Base-by-base conservation (phyloP, 1,140 invertebrate genomes). In the Leptopilina boulardi region DNA sequence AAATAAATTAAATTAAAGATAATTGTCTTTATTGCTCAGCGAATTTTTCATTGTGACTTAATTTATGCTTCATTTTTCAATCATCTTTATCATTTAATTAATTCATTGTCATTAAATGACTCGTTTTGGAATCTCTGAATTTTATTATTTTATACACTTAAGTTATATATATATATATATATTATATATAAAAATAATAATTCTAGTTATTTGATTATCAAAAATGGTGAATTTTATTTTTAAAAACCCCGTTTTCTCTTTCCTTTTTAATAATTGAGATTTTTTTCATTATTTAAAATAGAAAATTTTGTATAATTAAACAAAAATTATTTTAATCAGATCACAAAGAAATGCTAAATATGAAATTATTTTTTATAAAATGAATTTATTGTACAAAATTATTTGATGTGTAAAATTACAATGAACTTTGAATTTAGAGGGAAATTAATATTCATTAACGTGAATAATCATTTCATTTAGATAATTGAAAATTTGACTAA, bases 11-110 rank as follows among this genome's bases (percentile, higher is more conserved):
- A 66, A 66, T 66, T 66, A 66, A 66, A 66, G 59, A 66, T 66
- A 34, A 30, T 66, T 66, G 59, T 66, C 21, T 30, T 66, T 23
- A 66, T 66, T 66, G 59, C 59, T 66, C 26, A 30, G 59, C 59
- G 59, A 66, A 26, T 66, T 66, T n/a, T n/a, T 66, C 59, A 66
- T 66, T 66, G 59, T 66, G 15, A 34, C 59, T 66, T 66, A 34
- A 66, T 66, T 66, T 66, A 66, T 66, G 3, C 23, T 66, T 66
- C 59, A 66, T 66, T 66, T 13, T 59, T 19, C 11, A 21, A 13
- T 13, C 13, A 26, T n/a, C 5, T n/a, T 66, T 66, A 6, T 66
- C 30, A 4, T 15, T n/a, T 18, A 51, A 18, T 15, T 51, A 8
- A 18, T 51, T n/a, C 8, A 18, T 51, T 18, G 15, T 18, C 18